Evolutionary conservation across 2,888 invertebrate species (phyloP), one percentile per base, ranked within the genome.

Genomic region (Acleris literana): DNA sequence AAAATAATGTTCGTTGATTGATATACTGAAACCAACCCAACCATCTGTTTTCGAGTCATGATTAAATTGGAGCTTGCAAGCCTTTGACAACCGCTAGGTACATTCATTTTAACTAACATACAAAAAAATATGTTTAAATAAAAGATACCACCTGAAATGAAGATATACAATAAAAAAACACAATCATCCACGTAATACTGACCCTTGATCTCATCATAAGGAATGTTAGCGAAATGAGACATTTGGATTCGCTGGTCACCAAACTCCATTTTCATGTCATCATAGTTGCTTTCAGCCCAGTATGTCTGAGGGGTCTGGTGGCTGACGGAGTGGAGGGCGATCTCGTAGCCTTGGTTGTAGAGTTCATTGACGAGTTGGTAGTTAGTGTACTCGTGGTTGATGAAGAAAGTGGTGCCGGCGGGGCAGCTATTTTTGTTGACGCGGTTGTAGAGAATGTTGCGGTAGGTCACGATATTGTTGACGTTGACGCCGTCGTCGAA

Each of bases 301-400:
- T 94, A 95, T 0, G 85, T 81, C 17, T 93, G 92, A 7, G 90
- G 87, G 1, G 90, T 85, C 48, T 87, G 86, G 71, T 95, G 95
- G 1, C 93, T 93, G 33, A 96, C 94, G 5, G 96, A 96, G 79
- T 96, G 96, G 1, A 96, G 86, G 0, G 94, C 95, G 2, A 96
- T 94, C 83, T 96, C 96, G 69, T 94, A 94, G 0, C 96, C 90
- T 1, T 69, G 68, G 66, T 87, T 88, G 75, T 94, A 94, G 1
- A 96, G 86, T 60, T 94, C 92, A 74, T 95, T 94, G 3, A 95
- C 90, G 17, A 92, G 74, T 5, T 87, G 82, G 75, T 96, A 96
- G 82, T 96, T 94, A 0, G 95, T 95, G 79, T 96, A 96, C 70
- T 96, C 95, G 75, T 97, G 96, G 44, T 94, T 95, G 43, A 96